Base-by-base conservation (phyloP, 2,888 invertebrate genomes). In the Onchidella celtica region DNA sequence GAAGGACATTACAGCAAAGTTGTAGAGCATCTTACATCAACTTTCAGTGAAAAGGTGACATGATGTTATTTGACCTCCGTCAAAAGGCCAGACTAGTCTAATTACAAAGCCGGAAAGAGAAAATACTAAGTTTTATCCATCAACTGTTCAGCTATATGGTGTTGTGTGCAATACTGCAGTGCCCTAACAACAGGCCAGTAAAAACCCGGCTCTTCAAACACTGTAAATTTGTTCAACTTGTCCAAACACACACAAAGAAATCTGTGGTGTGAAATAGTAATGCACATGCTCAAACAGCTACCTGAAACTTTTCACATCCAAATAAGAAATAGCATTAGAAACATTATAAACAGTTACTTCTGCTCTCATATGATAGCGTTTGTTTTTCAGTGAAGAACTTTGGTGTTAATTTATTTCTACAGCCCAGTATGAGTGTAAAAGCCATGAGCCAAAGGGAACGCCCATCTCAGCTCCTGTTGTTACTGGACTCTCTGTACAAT, bases 401-500 rank as follows among this genome's bases (percentile, higher is more conserved):
- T 17, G 17, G 6, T 17, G 17, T n/a, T n/a, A n/a, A 6, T 4
- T 21, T 66, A 11, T 66, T 66, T 66, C 24, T 69, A n/a, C n/a
- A n/a, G n/a, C n/a, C n/a, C n/a, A n/a, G n/a, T n/a, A n/a, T 63
- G 63, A 75, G 57, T 9, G n/a, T 38, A 11, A 32, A 61, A 36
- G 9, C 40, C 2, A n/a, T 59, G 29, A n/a, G 17, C 2, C 61
- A 72, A 61, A 61, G 55, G 9, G 94, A 94, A 82, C 92, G 95
- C 59, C 93, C 93, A 65, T 92, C 94, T 32, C 95, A 95, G 88
- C 90, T 95, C 36, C 88, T 93, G 21, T 93, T 96, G 77, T 94
- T 96, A 83, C 93, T 96, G 83, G 96, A 96, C 82, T 95, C 96
- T 63, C 94, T 96, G 82, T 95, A 95, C 95, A 95, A 95, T 79